Evolutionary conservation across 2,888 invertebrate genomes (phyloP), one percentile per base, ranked within the genome.

Genomic region (Neoascia interrupta): DNA sequence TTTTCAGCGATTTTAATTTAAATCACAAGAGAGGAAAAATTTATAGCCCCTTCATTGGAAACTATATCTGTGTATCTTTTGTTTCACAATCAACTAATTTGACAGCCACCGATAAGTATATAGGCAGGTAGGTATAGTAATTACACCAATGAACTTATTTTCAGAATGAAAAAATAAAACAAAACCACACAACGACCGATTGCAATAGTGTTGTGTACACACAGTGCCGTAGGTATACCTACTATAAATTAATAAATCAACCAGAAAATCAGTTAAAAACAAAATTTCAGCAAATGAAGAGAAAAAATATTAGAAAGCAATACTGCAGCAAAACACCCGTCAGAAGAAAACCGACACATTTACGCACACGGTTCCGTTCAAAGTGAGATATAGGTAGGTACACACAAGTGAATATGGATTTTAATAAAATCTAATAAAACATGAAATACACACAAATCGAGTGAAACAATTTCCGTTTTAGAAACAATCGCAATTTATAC

Each of bases 191-290:
- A 41, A 39, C 13, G 5, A 45, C 28, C 45, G 21, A 61, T 13
- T 61, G 69, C 60, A 49, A 53, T 39, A 34, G 37, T 56, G 41
- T 5, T 8, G 8, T 43, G 41, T 68, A 64, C 56, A 43, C 45
- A 75, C 49, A 51, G 21, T 11, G 13, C 36, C 70, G 69, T 36
- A 70, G 69, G n/a, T n/a, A n/a, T n/a, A n/a, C n/a, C n/a, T n/a
- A n/a, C n/a, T n/a, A n/a, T 69, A 58, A 63, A 70, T 58, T 63
- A 75, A 75, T 75, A 70, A 63, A 70, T 70, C 51, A 75, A 51
- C 63, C 63, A 70, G 63, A 75, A 58, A 76, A 76, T 72, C 37
- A 47, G 72, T 64, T 70, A 21, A 31, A 49, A 75, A 75, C 28
- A 51, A 68, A 64, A 39, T 13, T 10, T 60, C 41, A 51, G 58